Percentiles rank a stretch among this genome's conserved stretches.
Conservation (phyloP, 2,797 vertebrate genomes). For the Chelmon rostratus region DNA sequence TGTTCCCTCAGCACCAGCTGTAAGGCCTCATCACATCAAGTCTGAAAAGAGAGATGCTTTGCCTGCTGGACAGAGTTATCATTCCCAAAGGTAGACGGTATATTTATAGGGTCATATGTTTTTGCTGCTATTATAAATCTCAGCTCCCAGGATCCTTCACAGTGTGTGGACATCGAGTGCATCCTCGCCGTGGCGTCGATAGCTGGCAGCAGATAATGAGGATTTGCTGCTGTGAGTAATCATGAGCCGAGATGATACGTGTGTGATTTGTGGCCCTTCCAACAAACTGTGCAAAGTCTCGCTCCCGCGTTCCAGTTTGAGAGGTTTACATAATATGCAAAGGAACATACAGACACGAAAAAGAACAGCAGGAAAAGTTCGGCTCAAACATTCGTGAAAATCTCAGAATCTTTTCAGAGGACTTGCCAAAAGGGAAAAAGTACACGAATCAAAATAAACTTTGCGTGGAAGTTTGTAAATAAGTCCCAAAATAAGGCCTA, state of each 20-base stretch:
- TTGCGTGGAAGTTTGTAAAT: conserved; percentile 82
- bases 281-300: conserved; percentile 46
- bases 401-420: conserved; percentile 45
- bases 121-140: conserved; percentile 67
- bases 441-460: conserved; percentile 79
- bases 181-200: conserved; percentile 53
- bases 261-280: conserved; percentile 40
- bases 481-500: conserved; percentile 79
- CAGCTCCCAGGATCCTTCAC: conserved; percentile 43
- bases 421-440: conserved; percentile 65
- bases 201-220: conserved; percentile 48
- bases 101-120: conserved; percentile 72
- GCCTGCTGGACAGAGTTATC: conserved; percentile 53
- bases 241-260: conserved; percentile 28
- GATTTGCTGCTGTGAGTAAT: conserved; percentile 63
- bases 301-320: conserved; percentile 11
- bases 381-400: conserved; percentile 44
- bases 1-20: conserved; percentile 30
- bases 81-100: conserved; percentile 59
- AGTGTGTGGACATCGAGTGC: conserved; percentile 34
- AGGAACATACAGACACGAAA: conserved; percentile 16
- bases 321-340: conserved; percentile 21
- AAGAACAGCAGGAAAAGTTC: conserved; percentile 20
- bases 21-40: conserved; percentile 40
- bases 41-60: conserved; percentile 48